A percentile compares a stretch with the other conserved stretches of the same genome.
Evolutionary conservation across 2,888 invertebrate genomes (phyloP).

Genomic region (Tachina lurida): DNA sequence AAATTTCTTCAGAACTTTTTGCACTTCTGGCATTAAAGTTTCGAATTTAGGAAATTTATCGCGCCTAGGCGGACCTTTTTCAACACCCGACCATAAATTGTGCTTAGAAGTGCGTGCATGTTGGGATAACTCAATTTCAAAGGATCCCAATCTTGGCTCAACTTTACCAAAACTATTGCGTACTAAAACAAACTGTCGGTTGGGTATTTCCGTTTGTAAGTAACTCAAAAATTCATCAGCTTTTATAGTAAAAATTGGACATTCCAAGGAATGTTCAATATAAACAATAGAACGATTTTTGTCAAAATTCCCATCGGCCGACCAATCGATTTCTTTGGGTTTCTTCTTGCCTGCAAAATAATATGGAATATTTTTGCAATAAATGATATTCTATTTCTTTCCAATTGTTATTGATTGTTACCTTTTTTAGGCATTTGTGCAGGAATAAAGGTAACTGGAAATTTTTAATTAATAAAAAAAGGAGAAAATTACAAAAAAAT

Average conservation of each 20-base stretch:
- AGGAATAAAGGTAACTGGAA: not conserved
- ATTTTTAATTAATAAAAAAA: constrained; percentile 7
- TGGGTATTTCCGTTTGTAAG: constrained; percentile 76
- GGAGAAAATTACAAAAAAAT: too few species aligned
- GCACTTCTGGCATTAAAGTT: constrained; percentile 76
- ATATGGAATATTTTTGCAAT: not conserved
- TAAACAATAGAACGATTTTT: constrained; percentile 79
- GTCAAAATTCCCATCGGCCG: constrained; percentile 76
- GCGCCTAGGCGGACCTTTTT: constrained; percentile 79
- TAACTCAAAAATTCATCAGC: constrained; percentile 77
- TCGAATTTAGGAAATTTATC: constrained; percentile 79
- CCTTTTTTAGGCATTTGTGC: constrained; percentile 50
- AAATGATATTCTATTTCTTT: not conserved
- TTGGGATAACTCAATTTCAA: constrained; percentile 79
- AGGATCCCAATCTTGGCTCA: constrained; percentile 77
- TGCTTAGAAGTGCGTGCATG: constrained; percentile 78
- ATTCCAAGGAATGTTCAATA: constrained; percentile 80
- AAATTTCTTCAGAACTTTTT: constrained; percentile 78
- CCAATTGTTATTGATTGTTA: not conserved
- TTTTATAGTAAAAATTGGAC: constrained; percentile 79
- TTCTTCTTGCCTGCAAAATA: constrained; percentile 56
- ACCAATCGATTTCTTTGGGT: constrained; percentile 77
- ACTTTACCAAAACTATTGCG: constrained; percentile 77
- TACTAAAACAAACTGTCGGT: constrained; percentile 77
- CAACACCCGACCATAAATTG: constrained; percentile 78